Conservation (phyloP, 2,113 vertebrate genomes). For the Taurulus bubalis region DNA sequence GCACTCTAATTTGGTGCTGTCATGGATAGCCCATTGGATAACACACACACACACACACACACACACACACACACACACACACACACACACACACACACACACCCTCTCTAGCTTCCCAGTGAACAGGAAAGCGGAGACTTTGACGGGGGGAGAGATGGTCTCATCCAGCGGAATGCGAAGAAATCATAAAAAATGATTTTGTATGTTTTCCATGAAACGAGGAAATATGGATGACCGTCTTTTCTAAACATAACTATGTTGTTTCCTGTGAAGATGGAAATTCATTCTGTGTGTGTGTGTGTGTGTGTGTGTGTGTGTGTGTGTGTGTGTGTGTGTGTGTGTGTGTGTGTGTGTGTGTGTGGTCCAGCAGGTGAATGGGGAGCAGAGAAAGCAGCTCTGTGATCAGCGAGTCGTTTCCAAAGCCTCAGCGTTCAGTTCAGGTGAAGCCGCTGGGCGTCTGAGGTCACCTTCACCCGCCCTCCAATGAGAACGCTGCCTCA, state of each 20-base stretch:
- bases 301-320: too few relatives aligned
- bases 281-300: too few relatives aligned
- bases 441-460: constrained; percentile 32
- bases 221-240: too few relatives aligned
- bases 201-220: too few relatives aligned
- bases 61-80: not conserved
- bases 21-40: constrained; percentile 1
- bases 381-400: constrained; percentile 55
- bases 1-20: constrained; percentile 37
- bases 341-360: too few relatives aligned
- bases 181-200: too few relatives aligned
- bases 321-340: too few relatives aligned
- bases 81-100: too few relatives aligned
- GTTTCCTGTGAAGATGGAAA: too few relatives aligned
- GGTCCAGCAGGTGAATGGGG: not conserved
- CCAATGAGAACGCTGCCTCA: constrained; percentile 9
- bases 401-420: constrained; percentile 35
- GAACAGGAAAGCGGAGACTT: constrained; percentile 18
- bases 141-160: not conserved
- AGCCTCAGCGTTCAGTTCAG: not conserved
- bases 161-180: too few relatives aligned
- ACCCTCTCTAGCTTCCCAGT: constrained; percentile 1
- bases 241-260: too few relatives aligned
- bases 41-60: constrained; percentile 26
- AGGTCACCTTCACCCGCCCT: constrained; percentile 9